Evolutionary conservation across 2,113 vertebrate species (phyloP).

Genomic region (Mesembrinibis cayennensis): DNA sequence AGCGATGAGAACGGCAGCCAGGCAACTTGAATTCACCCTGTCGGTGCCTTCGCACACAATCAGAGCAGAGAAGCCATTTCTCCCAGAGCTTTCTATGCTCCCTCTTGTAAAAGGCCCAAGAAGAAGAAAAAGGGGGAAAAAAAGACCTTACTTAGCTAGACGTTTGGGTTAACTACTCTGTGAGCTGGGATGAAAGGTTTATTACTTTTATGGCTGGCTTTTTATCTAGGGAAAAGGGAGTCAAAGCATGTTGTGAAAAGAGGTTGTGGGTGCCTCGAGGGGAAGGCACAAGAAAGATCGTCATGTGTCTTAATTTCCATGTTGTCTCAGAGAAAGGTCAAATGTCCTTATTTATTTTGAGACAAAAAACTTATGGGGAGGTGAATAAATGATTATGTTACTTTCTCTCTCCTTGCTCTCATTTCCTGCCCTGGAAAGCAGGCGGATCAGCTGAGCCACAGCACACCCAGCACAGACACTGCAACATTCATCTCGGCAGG

Average conservation of each 20-base stretch:
- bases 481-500: slow-evolving; percentile 1
- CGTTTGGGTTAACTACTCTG: neutral
- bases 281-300: neutral
- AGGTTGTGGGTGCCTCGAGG: neutral
- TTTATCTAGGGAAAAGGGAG: neutral
- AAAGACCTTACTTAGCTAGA: neutral
- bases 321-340: slow-evolving; percentile 25
- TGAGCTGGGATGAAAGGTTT: neutral
- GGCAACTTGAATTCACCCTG: no score
- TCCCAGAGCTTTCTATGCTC: neutral
- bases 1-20: rapidly evolving
- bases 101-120: neutral
- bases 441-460: slow-evolving; percentile 10
- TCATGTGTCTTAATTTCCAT: neutral
- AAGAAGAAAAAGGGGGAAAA: neutral
- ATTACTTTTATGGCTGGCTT: neutral
- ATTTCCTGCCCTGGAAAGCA: slow-evolving; percentile 39
- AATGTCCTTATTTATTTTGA: slow-evolving; percentile 26
- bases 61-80: neutral
- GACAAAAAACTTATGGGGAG: neutral
- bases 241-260: neutral
- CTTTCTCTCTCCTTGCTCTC: slow-evolving; percentile 14
- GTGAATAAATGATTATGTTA: slow-evolving; percentile 24
- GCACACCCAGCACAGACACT: neutral
- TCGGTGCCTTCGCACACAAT: rapidly evolving